phyloP scores from a whole-genome alignment of 2,113 vertebrate species.

The Triplophysa rosa region DNA sequence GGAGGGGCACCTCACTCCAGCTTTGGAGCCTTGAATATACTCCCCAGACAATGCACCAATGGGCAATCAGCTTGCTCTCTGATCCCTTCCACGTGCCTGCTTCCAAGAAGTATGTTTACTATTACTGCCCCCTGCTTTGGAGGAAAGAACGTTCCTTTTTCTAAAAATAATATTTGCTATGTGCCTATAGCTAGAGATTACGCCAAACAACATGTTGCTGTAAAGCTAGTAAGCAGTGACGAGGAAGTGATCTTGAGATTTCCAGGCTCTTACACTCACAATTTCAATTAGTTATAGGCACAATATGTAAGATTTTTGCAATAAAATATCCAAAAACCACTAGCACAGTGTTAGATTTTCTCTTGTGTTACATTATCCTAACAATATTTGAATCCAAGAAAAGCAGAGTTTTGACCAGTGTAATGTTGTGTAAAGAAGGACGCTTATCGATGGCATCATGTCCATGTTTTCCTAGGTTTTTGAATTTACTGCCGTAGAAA shows the following conservation, averaged over 20 bases:
- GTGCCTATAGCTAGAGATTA: not conserved
- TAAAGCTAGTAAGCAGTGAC: not conserved
- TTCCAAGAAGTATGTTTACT: conserved; percentile 44
- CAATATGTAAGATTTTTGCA: no score
- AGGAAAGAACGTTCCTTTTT: not conserved
- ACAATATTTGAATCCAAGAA: no score
- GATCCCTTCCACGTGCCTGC: conserved; percentile 77
- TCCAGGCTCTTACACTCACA: no score
- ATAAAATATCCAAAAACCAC: no score
- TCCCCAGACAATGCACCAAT: conserved; percentile 69
- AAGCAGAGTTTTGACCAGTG: no score
- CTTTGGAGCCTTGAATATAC: conserved; percentile 70
- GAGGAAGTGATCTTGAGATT: not conserved
- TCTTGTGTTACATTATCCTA: no score
- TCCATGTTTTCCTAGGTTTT: no score
- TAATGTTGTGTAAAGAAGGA: no score
- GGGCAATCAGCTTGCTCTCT: conserved; percentile 75
- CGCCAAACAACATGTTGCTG: conserved; percentile 3
- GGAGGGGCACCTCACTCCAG: conserved; percentile 62
- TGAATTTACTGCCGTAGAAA: no score
- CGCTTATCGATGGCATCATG: no score
- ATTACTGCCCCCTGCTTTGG: conserved; percentile 2
- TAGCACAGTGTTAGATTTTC: no score
- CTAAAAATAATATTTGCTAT: conserved; percentile 9
- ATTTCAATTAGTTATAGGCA: no score